Evolutionary conservation across 2,797 vertebrate species (phyloP).

Genomic region (Mycteria americana): DNA sequence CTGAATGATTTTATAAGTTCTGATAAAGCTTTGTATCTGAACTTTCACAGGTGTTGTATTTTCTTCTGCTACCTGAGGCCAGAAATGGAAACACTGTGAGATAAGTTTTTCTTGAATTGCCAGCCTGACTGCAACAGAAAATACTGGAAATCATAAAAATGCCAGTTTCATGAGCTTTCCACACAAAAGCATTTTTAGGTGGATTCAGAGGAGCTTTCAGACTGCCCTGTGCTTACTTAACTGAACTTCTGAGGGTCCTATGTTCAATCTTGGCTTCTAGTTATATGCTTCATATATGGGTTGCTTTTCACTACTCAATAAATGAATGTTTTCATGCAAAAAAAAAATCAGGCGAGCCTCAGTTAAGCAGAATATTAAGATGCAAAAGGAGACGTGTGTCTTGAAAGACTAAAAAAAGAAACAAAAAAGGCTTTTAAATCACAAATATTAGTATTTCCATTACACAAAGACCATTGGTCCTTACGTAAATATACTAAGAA

Average conservation of each 20-base stretch:
- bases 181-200: not conserved
- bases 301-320: not conserved
- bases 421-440: not conserved
- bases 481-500: not conserved
- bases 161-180: not conserved
- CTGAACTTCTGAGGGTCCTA: not conserved
- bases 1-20: not conserved
- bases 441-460: not conserved
- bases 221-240: not conserved
- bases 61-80: not conserved
- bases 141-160: not conserved
- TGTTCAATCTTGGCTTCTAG: not conserved
- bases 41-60: not conserved
- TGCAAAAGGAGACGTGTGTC: not conserved
- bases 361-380: not conserved
- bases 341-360: not conserved
- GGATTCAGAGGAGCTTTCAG: not conserved
- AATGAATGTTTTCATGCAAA: not conserved
- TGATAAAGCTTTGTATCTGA: not conserved
- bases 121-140: not conserved
- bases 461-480: not conserved
- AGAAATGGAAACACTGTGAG: not conserved
- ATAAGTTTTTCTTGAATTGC: not conserved
- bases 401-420: not conserved
- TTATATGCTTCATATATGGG: accelerated